Percentiles rank a stretch among this genome's conserved stretches.
These are phyloP conservation scores for Cinclus mexicanus DNA, from an alignment of 2,113 vertebrate species.

Conservation along the genomic window DNA sequence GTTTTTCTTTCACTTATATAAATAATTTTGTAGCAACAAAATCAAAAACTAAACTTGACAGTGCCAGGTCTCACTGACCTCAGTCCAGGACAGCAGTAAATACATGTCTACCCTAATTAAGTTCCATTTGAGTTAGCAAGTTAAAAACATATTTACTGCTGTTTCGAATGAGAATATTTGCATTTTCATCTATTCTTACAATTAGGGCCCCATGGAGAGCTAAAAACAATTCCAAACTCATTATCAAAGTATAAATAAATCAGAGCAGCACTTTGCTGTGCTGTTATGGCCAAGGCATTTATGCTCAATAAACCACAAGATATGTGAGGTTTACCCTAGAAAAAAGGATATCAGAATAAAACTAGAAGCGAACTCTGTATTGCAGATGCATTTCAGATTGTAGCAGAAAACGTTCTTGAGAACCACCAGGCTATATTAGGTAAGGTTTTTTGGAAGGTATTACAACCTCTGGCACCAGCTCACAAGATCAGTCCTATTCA, in stretches of 20 bases:
- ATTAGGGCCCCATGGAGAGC: neutral
- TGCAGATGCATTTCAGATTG: neutral
- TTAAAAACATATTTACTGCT: neutral
- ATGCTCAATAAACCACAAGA: neutral
- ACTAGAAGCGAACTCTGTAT: neutral
- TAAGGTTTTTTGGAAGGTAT: neutral
- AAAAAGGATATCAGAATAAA: neutral
- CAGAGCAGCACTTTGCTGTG: neutral
- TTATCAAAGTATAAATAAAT: constrained; percentile 5
- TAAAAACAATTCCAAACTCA: neutral
- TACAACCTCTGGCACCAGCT: neutral
- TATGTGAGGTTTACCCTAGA: neutral
- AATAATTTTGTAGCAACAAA: constrained; percentile 12
- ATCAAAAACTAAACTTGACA: constrained; percentile 4
- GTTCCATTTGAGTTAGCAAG: neutral
- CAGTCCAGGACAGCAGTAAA: constrained; percentile 35
- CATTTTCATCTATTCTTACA: neutral
- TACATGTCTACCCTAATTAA: neutral
- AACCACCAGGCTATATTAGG: neutral
- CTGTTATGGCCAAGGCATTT: neutral
- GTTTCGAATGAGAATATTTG: neutral
- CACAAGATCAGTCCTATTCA: neutral
- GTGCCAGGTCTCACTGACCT: constrained; percentile 48
- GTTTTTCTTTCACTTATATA: neutral
- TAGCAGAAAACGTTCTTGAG: neutral